Evolutionary conservation across 2,113 vertebrate genomes (phyloP), one percentile per base, ranked within the genome.

Genomic region (Chaetodon auriga): DNA sequence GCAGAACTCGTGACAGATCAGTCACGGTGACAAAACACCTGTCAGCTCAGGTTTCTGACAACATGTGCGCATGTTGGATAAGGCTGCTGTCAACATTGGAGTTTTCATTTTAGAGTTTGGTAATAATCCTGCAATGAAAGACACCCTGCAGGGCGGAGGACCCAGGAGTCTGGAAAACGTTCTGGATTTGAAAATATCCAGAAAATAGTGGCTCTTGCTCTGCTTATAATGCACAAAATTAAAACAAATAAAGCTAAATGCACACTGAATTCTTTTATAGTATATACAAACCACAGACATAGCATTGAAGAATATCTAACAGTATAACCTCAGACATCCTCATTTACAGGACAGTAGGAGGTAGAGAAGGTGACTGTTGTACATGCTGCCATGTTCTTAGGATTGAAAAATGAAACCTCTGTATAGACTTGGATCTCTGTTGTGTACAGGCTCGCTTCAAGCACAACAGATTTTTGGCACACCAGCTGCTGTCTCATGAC

Each of bases 21-120:
- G 73, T 43, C 68, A 43, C 49, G 7, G 43, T 0, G 46, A 60
- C 68, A 7, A 12, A 38, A 45, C 66, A 76, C 45, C 80, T 71
- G 77, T 85, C 11, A 25, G 41, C 64, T 83, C 11, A 5, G 46
- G 66, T 85, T 76, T 78, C 82, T 72, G 41, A 68, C 53, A 30
- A 35, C 19, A 79, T n/a, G 55, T 77, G 25, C 16, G 16, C 35
- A 1, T 4, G 36, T 75, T 12, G 8, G 15, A 66, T 13, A 19
- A 12, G 21, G 75, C 55, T 12, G 18, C 38, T n/a, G 46, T 5
- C 7, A 13, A 74, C 61, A 51, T 70, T 54, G 49, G 53, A 74
- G n/a, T 43, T 38, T 35, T 54, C 0, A 1, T 23, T 53, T 35
- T 55, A 13, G 12, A 48, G 13, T 12, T 36, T 16, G 1, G 2